These are phyloP conservation scores for Petroica traversi DNA, from an alignment of 2,113 vertebrate genomes.

Conservation along the genomic window DNA sequence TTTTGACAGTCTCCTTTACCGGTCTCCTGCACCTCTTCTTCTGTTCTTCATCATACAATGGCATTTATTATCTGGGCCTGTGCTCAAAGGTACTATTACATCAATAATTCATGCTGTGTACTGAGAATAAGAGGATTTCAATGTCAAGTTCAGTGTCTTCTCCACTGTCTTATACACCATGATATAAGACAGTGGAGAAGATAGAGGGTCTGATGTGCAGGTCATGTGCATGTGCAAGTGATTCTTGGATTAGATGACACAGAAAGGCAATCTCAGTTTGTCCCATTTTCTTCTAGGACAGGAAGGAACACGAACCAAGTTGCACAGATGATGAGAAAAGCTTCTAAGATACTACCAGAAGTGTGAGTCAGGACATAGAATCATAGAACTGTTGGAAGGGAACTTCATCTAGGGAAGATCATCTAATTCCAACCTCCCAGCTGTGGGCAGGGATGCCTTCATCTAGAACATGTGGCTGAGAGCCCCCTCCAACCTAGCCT, in stretches of 20 bases:
- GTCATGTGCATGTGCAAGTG: background rate
- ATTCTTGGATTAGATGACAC: background rate
- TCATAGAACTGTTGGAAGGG: background rate
- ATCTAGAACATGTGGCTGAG: background rate
- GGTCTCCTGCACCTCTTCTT: background rate
- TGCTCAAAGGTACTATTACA: background rate
- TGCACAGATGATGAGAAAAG: background rate
- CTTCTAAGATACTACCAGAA: background rate
- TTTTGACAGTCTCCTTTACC: background rate
- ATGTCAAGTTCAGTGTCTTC: background rate
- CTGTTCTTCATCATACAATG: background rate
- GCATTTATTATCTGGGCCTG: background rate
- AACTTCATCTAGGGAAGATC: background rate
- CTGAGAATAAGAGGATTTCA: background rate
- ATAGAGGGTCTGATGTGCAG: background rate
- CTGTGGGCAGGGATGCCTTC: background rate
- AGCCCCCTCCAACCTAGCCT: background rate
- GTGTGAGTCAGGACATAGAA: background rate
- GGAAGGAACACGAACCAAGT: background rate
- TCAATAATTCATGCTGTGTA: background rate
- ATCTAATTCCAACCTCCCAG: background rate
- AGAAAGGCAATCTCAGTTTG: background rate
- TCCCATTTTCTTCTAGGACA: background rate
- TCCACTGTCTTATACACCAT: background rate
- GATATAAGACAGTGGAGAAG: too few relatives aligned